Conservation (phyloP, 2,888 invertebrate species). For the Pimpla rufipes region DNA sequence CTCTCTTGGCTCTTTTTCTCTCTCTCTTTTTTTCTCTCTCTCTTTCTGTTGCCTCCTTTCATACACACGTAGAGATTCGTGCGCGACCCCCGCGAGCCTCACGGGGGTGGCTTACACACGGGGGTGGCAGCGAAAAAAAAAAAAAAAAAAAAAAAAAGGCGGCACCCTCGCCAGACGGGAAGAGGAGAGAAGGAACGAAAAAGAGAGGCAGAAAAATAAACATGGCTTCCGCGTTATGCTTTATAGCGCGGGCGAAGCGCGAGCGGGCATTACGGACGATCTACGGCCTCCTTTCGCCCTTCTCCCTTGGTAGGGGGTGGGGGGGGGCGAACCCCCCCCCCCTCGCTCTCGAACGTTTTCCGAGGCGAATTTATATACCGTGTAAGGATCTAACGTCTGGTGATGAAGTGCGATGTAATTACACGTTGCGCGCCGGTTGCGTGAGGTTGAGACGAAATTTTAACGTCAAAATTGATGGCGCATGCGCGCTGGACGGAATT, state of each 20-base stretch:
- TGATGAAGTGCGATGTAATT: constrained; percentile 6
- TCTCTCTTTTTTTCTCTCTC: neutral
- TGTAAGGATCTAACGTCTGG: neutral
- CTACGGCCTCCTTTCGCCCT: constrained; percentile 17
- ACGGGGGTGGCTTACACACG: constrained; percentile 27
- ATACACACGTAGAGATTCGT: constrained; percentile 37
- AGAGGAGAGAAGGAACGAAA: neutral
- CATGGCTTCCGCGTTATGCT: constrained; percentile 53
- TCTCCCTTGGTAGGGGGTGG: too few species aligned
- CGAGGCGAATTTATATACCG: constrained; percentile 19
- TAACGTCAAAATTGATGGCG: neutral
- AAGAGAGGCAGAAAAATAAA: constrained; percentile 30
- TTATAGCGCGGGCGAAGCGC: constrained; percentile 31
- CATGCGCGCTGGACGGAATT: neutral
- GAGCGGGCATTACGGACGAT: constrained; percentile 37
- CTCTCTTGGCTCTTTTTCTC: neutral
- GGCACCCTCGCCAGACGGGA: neutral
- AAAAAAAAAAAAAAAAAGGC: constrained; percentile 38
- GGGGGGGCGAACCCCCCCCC: too few species aligned
- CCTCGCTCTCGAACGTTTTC: constrained; percentile 1
- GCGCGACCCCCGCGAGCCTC: constrained; percentile 38
- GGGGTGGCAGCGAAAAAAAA: constrained; percentile 48
- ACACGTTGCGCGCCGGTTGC: neutral
- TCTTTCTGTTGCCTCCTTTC: constrained; percentile 13
- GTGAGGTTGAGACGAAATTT: neutral